Evolutionary conservation across 2,888 invertebrate genomes (phyloP).

Genomic region (Platycheirus albimanus): DNA sequence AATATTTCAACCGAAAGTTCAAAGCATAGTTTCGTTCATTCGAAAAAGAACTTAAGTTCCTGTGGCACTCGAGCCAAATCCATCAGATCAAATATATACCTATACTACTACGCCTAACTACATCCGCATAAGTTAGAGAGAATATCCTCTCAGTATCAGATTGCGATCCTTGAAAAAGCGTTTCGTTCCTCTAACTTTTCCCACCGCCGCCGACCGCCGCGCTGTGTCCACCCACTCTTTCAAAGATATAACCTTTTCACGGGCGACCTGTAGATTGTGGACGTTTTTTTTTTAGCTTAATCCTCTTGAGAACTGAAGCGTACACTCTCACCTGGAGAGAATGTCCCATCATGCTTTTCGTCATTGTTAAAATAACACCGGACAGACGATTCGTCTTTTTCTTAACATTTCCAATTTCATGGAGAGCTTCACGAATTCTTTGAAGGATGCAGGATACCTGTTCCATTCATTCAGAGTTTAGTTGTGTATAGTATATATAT

Average conservation of each 20-base stretch:
- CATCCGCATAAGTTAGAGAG: not conserved
- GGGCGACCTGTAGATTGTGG: slow-evolving; percentile 58
- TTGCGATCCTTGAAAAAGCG: not conserved
- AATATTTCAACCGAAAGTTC: not conserved
- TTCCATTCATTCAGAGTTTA: slow-evolving; percentile 25
- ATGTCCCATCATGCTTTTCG: slow-evolving; percentile 15
- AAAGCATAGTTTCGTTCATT: no score
- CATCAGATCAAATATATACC: no score
- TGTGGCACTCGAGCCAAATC: not conserved
- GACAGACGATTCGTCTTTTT: slow-evolving; percentile 50
- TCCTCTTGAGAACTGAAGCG: slow-evolving; percentile 23
- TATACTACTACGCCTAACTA: not conserved
- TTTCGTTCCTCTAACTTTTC: not conserved
- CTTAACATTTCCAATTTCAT: slow-evolving; percentile 36
- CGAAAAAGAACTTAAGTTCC: not conserved
- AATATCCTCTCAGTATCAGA: not conserved
- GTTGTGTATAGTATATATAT: not conserved
- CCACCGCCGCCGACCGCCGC: not conserved
- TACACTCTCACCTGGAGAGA: slow-evolving; percentile 41
- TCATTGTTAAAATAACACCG: slow-evolving; percentile 28
- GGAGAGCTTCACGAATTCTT: slow-evolving; percentile 43
- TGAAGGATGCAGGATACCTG: slow-evolving; percentile 16
- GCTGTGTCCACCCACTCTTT: not conserved
- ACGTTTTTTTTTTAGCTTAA: slow-evolving; percentile 33
- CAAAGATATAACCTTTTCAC: slow-evolving; percentile 42